Evolutionary conservation across 1,140 invertebrate species (phyloP).

Genomic region (Lordiphosa mommai): DNA sequence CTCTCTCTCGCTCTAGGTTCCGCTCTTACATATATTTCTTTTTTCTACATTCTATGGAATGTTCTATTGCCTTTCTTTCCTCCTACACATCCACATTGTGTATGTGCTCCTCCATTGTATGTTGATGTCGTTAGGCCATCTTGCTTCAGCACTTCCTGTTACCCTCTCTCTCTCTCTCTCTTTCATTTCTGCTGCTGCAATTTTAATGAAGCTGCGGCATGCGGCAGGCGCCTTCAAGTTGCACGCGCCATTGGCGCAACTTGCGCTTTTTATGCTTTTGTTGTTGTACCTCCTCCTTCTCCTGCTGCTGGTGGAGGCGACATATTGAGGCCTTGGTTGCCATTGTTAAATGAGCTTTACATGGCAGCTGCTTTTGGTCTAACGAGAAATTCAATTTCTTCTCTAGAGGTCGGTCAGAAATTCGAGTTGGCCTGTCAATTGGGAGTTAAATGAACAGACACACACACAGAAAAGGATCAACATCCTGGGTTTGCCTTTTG

Average conservation of each 20-base stretch:
- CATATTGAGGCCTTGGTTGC: constrained; percentile 39
- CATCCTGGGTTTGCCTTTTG: constrained; percentile 60
- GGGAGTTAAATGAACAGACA: constrained; percentile 47
- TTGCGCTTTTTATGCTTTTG: constrained; percentile 64
- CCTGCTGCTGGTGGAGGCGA: neutral
- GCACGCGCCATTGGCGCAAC: constrained; percentile 69
- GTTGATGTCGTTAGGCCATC: constrained; percentile 66
- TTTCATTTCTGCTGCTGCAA: constrained; percentile 61
- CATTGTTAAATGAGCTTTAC: constrained; percentile 60
- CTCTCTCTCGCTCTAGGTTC: constrained; percentile 22
- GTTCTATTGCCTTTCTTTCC: constrained; percentile 65
- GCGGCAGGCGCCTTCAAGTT: constrained; percentile 69
- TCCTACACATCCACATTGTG: constrained; percentile 55
- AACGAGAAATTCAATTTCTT: constrained; percentile 54
- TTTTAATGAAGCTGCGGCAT: constrained; percentile 77
- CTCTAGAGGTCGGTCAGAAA: constrained; percentile 50
- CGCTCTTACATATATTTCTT: neutral
- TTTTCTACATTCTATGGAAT: constrained; percentile 48
- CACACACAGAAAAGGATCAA: constrained; percentile 26
- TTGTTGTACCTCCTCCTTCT: constrained; percentile 9
- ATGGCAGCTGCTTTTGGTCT: constrained; percentile 43
- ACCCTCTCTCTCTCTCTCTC: neutral
- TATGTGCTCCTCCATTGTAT: constrained; percentile 54
- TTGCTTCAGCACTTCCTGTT: constrained; percentile 10
- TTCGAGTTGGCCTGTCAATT: constrained; percentile 52